These are phyloP conservation scores for Bombyx mandarina DNA, from an alignment of 1,140 invertebrate species.

Conservation along the genomic window DNA sequence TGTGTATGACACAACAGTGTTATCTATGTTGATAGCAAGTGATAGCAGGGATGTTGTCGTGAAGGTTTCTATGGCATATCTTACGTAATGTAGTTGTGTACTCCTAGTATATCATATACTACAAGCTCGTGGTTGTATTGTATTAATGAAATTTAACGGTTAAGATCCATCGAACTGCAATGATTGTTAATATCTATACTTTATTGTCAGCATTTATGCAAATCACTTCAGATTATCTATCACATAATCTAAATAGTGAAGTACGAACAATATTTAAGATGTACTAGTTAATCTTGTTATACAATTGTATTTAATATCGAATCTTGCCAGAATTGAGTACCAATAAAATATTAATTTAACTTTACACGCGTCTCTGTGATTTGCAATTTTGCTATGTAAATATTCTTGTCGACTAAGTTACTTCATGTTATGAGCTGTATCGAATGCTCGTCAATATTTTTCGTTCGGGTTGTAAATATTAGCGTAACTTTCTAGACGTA, in stretches of 20 bases:
- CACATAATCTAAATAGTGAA: background rate
- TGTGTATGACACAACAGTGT: slow-evolving; percentile 62
- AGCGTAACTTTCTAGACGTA: slow-evolving; percentile 47
- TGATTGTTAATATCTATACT: background rate
- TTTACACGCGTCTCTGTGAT: slow-evolving; percentile 60
- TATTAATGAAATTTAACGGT: too few relatives aligned
- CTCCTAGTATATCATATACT: too few relatives aligned
- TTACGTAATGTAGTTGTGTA: slow-evolving; percentile 10
- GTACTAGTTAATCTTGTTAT: background rate
- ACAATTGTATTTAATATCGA: background rate
- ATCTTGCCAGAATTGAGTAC: background rate
- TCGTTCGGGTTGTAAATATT: slow-evolving; percentile 63
- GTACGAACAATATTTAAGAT: background rate
- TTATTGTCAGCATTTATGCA: too few relatives aligned
- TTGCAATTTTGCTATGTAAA: slow-evolving; percentile 62
- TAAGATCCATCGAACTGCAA: background rate
- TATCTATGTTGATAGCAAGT: slow-evolving; percentile 44
- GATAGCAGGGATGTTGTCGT: slow-evolving; percentile 13
- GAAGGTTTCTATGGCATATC: slow-evolving; percentile 44
- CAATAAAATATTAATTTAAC: slow-evolving; percentile 9
- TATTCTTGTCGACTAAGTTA: slow-evolving; percentile 66
- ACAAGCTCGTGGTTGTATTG: too few relatives aligned
- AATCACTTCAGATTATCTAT: background rate
- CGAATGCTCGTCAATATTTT: slow-evolving; percentile 43
- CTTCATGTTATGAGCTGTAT: slow-evolving; percentile 45